These are phyloP conservation scores for Falco novaeseelandiae DNA, from an alignment of 2,797 vertebrate genomes.

Conservation along the genomic window DNA sequence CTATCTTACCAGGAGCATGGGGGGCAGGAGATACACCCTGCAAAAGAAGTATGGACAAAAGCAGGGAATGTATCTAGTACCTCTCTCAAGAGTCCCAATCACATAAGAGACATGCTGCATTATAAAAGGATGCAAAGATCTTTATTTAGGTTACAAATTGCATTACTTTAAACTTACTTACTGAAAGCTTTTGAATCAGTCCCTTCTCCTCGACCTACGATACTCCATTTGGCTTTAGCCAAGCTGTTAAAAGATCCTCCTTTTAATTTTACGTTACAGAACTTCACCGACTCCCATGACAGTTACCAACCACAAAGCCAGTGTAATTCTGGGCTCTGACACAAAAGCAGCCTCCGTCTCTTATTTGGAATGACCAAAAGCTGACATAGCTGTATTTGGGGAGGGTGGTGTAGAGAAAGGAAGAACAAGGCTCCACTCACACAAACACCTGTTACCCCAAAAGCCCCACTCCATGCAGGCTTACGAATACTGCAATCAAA, in stretches of 20 bases:
- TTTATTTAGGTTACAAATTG: not conserved
- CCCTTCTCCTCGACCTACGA: not conserved
- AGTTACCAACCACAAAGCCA: not conserved
- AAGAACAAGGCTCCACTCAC: not conserved
- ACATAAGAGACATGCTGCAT: not conserved
- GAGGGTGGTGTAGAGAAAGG: not conserved
- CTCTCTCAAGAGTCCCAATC: not conserved
- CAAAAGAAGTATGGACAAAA: not conserved
- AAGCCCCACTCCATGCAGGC: not conserved
- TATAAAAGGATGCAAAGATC: not conserved
- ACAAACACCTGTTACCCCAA: not conserved
- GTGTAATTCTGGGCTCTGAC: not conserved
- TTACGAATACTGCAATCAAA: not conserved
- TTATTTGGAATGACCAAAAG: not conserved
- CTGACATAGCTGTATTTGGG: not conserved
- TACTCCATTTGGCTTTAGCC: not conserved
- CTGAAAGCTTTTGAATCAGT: not conserved
- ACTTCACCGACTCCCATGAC: not conserved
- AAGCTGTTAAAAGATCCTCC: not conserved
- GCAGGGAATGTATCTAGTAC: not conserved
- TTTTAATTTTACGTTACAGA: not conserved
- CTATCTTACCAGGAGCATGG: fast-evolving
- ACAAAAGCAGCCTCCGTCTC: not conserved
- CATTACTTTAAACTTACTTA: not conserved
- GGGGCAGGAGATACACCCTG: fast-evolving